Conservation (phyloP, 2,888 invertebrate genomes). For the Pristionchus maxplancki region DNA sequence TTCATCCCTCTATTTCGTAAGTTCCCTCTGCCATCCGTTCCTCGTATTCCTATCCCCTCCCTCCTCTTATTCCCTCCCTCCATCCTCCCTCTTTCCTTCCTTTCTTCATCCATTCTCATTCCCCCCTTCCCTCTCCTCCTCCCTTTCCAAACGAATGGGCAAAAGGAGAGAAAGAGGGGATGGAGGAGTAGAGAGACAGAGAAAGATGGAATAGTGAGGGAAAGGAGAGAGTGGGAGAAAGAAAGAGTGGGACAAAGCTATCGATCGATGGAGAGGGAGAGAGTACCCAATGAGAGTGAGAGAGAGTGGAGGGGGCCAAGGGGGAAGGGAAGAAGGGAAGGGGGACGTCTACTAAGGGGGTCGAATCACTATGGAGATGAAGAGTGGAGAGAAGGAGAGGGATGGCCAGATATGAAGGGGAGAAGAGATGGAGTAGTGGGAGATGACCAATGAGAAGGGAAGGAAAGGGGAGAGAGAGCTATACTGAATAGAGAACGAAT, state of each 20-base stretch:
- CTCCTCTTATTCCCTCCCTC: no score
- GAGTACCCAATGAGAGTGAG: constrained; percentile 21
- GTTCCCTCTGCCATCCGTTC: background rate
- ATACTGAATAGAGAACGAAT: background rate
- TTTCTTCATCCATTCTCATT: constrained; percentile 34
- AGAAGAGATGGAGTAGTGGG: background rate
- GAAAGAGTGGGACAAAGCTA: constrained; percentile 7
- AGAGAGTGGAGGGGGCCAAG: background rate
- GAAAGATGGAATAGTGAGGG: background rate
- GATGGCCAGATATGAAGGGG: background rate
- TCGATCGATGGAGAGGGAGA: constrained; percentile 3
- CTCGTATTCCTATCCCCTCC: constrained; percentile 6
- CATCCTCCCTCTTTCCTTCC: background rate
- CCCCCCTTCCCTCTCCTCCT: background rate
- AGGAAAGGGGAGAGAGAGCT: background rate
- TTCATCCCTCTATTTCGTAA: constrained; percentile 10
- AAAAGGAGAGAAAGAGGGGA: background rate
- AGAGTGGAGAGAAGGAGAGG: constrained; percentile 12
- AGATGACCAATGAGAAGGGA: background rate
- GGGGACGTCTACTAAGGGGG: constrained; percentile 2
- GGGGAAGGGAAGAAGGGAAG: background rate
- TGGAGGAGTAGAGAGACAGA: constrained; percentile 9
- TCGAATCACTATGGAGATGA: constrained; percentile 8
- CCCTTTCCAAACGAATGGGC: constrained; percentile 16
- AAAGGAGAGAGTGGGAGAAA: constrained; percentile 16